Percentiles rank a stretch among this genome's conserved stretches.
Evolutionary conservation across 2,888 invertebrate genomes (phyloP).

Genomic region (Tenthredo scrophulariae): DNA sequence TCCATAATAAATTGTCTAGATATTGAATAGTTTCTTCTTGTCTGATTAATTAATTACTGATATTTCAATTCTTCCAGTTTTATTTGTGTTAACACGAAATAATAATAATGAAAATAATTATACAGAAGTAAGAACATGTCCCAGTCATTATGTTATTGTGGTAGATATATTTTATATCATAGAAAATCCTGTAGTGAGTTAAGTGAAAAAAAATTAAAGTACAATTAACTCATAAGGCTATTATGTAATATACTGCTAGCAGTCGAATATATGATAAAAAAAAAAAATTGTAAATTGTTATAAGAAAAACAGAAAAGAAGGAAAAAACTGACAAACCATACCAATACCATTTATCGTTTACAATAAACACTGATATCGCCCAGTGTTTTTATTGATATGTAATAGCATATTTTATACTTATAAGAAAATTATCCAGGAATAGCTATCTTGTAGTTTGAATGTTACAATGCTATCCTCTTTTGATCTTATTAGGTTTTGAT

Average conservation of each 20-base stretch:
- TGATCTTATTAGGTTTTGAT: neutral
- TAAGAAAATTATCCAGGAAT: conserved; percentile 9
- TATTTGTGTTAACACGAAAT: neutral
- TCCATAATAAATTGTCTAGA: neutral
- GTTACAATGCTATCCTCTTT: neutral
- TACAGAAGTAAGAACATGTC: conserved; percentile 17
- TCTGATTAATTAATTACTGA: neutral
- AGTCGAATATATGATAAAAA: neutral
- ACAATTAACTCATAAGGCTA: conserved; percentile 35
- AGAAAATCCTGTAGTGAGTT: conserved; percentile 12
- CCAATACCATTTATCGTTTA: conserved; percentile 15
- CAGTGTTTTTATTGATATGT: neutral
- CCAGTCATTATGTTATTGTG: conserved; percentile 45
- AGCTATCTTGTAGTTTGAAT: conserved; percentile 26
- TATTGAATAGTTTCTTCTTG: neutral
- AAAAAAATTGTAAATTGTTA: conserved; percentile 35
- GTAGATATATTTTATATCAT: neutral
- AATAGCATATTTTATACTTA: conserved; percentile 20
- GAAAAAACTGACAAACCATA: conserved; percentile 8
- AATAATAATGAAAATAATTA: neutral
- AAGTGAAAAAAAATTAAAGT: conserved; percentile 5
- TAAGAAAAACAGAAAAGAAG: conserved; percentile 3
- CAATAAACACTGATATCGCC: neutral
- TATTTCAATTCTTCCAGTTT: neutral
- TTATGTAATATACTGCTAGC: conserved; percentile 19